Evolutionary conservation across 2,888 invertebrate species (phyloP).

Genomic region (Theretra japonica): DNA sequence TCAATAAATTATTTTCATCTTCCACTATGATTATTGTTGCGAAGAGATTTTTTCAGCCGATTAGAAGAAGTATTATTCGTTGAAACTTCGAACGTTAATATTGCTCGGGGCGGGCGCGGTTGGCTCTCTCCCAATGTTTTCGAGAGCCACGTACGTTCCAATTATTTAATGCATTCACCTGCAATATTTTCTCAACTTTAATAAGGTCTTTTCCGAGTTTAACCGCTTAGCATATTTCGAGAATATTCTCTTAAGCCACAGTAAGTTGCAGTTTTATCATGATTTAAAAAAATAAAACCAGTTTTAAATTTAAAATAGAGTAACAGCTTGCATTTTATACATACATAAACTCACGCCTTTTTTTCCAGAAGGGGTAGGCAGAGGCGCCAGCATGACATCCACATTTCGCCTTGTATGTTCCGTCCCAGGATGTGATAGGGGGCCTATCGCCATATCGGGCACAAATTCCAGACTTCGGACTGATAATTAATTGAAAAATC

Average conservation of each 20-base stretch:
- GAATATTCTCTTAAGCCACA: background rate
- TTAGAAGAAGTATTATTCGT: background rate
- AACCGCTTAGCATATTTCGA: background rate
- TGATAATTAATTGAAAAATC: too few relatives aligned
- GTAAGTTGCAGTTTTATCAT: background rate
- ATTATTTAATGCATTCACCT: constrained; percentile 12
- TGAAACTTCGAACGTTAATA: background rate
- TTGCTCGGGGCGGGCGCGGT: background rate
- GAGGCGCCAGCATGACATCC: too few relatives aligned
- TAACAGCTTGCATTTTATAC: too few relatives aligned
- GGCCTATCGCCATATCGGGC: too few relatives aligned
- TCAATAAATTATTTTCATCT: too few relatives aligned
- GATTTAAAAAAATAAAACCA: background rate
- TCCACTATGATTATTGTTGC: background rate
- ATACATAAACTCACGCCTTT: too few relatives aligned
- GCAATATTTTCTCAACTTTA: constrained; percentile 4
- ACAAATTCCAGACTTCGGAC: too few relatives aligned
- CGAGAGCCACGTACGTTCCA: constrained; percentile 6
- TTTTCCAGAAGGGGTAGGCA: too few relatives aligned
- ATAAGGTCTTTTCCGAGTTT: background rate
- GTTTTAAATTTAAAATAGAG: background rate
- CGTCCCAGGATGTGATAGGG: too few relatives aligned
- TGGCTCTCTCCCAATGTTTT: constrained; percentile 9
- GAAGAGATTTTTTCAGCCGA: background rate
- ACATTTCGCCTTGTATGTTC: too few relatives aligned